Base-by-base conservation (phyloP, 2,113 vertebrate genomes). In the Cryptomyrus ogoouensis region DNA sequence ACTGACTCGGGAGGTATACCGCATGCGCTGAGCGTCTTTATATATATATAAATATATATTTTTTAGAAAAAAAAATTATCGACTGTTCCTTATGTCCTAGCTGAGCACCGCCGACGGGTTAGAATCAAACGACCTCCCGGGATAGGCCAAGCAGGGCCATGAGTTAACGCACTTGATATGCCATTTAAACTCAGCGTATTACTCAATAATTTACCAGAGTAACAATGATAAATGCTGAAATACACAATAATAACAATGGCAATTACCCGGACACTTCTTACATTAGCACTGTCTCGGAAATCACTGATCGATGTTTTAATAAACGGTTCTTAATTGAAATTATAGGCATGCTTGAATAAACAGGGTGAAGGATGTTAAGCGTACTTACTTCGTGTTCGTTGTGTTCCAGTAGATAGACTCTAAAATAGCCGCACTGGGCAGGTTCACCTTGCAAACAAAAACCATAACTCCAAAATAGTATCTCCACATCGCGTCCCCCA, bases 351-450 rank as follows among this genome's bases (percentile, higher is more conserved):
- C 49, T 86, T 74, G 90, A 39, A 35, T 87, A 46, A 50, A 42
- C 24, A 21, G 56, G 35, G 49, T 21, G 31, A 53, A 27, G 50
- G 49, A 27, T 52, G 49, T 85, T 47, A 84, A 84, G 87, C 53
- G 49, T 83, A 94, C 98, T 98, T 97, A 99, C 98, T 98, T 99
- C 96, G 96, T 97, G 94, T 99, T 99, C 91, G 98, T 99, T 91
- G 98, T 98, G 97, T 99, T 99, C 98, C 98, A 99, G 94, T 99
- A 99, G 93, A 99, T 98, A 92, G 98, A 98, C 91, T 99, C 98
- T 94, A 99, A 95, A 93, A 99, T 97, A 94, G 97, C 95, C 91
- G 98, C 97, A 86, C 97, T 96, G 93, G 97, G 97, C 93, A 97
- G 93, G 90, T 97, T 96, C 96, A 97, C 96, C 96, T 97, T 96